Percentiles rank a stretch among this genome's conserved stretches.
Evolutionary conservation across 2,888 invertebrate species (phyloP).

Genomic region (Thymelicus acteon): DNA sequence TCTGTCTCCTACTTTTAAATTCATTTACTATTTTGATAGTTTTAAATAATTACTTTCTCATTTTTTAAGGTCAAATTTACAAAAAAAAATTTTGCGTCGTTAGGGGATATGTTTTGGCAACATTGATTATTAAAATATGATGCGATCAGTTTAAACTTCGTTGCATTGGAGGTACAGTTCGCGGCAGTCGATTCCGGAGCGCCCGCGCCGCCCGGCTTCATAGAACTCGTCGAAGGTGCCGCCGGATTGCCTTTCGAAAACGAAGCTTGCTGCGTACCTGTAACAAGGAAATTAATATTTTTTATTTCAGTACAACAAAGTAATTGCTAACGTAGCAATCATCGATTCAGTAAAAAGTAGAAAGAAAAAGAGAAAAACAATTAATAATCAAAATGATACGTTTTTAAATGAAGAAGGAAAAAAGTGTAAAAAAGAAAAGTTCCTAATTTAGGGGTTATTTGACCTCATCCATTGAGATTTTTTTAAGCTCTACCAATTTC

Average conservation of each 20-base stretch:
- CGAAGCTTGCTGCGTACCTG: slow-evolving; percentile 94
- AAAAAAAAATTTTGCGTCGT: slow-evolving; percentile 7
- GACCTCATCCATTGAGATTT: no score
- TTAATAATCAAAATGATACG: no score
- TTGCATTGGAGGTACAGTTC: slow-evolving; percentile 94
- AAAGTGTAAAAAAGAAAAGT: no score
- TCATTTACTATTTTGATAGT: slow-evolving; percentile 10
- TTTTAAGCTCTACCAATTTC: no score
- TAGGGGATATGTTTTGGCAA: slow-evolving; percentile 30
- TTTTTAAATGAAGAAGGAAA: no score
- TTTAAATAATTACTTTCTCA: slow-evolving; percentile 13
- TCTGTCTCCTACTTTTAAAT: not conserved
- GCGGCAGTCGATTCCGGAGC: slow-evolving; percentile 94
- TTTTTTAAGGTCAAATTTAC: not conserved
- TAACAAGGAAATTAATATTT: slow-evolving; percentile 27
- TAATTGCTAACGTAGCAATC: no score
- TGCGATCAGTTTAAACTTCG: slow-evolving; percentile 87
- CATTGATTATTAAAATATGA: slow-evolving; percentile 16
- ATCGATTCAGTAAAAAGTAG: no score
- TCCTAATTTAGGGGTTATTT: no score
- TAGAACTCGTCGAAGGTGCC: slow-evolving; percentile 91
- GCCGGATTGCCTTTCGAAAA: slow-evolving; percentile 90
- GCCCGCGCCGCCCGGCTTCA: slow-evolving; percentile 94
- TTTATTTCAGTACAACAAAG: no score
- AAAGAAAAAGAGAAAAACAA: slow-evolving; percentile 29